Percentiles rank a stretch among this genome's conserved stretches.
Evolutionary conservation across 1,140 invertebrate species (phyloP).

Genomic region (Dolichoris vasculosae): DNA sequence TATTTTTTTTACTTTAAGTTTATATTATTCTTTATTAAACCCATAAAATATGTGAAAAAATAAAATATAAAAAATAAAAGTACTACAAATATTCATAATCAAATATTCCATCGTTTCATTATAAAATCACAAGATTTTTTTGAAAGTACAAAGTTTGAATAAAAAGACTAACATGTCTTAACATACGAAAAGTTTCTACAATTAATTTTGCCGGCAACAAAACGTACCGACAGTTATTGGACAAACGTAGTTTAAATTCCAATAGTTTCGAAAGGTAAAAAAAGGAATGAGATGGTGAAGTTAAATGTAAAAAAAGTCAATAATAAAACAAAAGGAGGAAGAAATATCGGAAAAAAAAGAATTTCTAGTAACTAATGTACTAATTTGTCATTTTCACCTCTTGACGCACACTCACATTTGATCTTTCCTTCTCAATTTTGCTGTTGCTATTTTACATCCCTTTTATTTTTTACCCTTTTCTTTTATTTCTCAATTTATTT

Average conservation of each 20-base stretch:
- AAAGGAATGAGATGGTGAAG: background rate
- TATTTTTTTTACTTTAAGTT: too few species aligned
- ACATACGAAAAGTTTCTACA: background rate
- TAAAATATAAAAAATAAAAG: background rate
- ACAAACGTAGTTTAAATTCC: slow-evolving; percentile 39
- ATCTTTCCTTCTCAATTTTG: background rate
- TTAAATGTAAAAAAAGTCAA: slow-evolving; percentile 6
- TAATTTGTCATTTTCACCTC: slow-evolving; percentile 63
- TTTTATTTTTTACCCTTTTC: too few species aligned
- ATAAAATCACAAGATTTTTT: background rate
- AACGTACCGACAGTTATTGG: slow-evolving; percentile 49
- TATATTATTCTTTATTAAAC: background rate
- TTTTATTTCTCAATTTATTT: slow-evolving; percentile 32
- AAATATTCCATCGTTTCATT: background rate
- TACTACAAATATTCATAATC: background rate
- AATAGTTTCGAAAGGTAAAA: slow-evolving; percentile 38
- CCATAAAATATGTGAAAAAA: background rate
- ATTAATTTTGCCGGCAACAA: slow-evolving; percentile 45
- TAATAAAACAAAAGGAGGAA: slow-evolving; percentile 23
- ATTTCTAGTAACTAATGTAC: slow-evolving; percentile 60
- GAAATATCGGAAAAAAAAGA: slow-evolving; percentile 44
- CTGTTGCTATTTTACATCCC: slow-evolving; percentile 8
- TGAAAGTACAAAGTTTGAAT: background rate
- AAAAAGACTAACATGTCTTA: background rate
- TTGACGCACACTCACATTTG: slow-evolving; percentile 30